These are phyloP conservation scores for Parazoanthus swiftii DNA, from an alignment of 92 coral and sea anemone species.

Conservation along the genomic window DNA sequence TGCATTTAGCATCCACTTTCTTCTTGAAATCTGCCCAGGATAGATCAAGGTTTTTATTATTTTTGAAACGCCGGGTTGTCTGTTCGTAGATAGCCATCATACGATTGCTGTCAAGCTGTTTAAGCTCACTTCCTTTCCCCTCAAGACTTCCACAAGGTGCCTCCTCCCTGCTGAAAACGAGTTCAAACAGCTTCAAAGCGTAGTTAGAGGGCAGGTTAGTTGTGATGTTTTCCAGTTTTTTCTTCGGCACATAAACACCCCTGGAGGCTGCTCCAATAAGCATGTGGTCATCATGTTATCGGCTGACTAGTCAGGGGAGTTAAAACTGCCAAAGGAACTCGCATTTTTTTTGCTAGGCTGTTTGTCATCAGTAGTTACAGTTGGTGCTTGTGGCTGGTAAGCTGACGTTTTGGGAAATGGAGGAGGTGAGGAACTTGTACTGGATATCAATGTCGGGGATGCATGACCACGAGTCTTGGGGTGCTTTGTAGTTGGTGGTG, in stretches of 20 bases:
- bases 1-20: conserved; percentile 20
- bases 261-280: conserved; percentile 36
- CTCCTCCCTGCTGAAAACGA: conserved; percentile 47
- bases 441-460: background rate
- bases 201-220: conserved; percentile 28
- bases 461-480: background rate
- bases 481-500: conserved; percentile 20
- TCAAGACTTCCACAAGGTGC: conserved; percentile 25
- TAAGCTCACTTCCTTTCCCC: conserved; percentile 43
- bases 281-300: conserved; percentile 11
- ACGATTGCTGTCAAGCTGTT: conserved; percentile 46
- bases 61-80: background rate
- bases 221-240: conserved; percentile 20
- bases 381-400: conserved; percentile 12
- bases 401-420: conserved; percentile 22
- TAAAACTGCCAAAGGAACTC: background rate
- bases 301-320: background rate
- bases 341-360: background rate
- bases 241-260: conserved; percentile 45
- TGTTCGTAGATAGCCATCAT: conserved; percentile 26
- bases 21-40: conserved; percentile 21
- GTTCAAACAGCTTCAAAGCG: conserved; percentile 51
- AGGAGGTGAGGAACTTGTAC: conserved; percentile 8
- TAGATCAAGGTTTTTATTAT: background rate
- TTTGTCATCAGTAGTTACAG: background rate